These are phyloP conservation scores for Perizoma affinitatum DNA, from an alignment of 2,888 invertebrate species.

Conservation along the genomic window DNA sequence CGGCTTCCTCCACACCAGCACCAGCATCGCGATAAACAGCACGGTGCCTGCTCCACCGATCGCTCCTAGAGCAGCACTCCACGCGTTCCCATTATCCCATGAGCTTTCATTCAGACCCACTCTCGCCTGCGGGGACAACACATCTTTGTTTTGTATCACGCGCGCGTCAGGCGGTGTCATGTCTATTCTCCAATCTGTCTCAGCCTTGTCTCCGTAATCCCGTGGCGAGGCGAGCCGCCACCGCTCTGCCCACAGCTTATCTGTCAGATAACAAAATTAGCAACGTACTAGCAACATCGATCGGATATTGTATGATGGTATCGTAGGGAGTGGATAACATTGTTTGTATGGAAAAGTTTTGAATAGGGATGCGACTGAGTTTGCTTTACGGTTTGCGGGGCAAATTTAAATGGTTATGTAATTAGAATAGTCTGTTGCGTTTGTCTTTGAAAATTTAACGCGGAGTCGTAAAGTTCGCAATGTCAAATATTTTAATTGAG, in stretches of 20 bases:
- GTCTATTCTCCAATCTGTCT: conserved; percentile 41
- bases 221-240: conserved; percentile 57
- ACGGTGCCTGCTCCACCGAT: conserved; percentile 70
- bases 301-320: conserved; percentile 48
- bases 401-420: background rate
- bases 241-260: conserved; percentile 73
- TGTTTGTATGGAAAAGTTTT: conserved; percentile 27
- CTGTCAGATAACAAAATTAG: conserved; percentile 77
- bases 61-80: conserved; percentile 73
- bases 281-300: conserved; percentile 70
- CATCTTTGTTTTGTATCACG: conserved; percentile 20
- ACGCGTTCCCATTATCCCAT: conserved; percentile 56
- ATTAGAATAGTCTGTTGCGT: background rate
- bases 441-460: conserved; percentile 1
- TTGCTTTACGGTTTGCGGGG: conserved; percentile 3
- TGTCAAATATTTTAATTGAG: background rate
- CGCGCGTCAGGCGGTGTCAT: conserved; percentile 27
- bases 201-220: conserved; percentile 50
- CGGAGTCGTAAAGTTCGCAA: conserved; percentile 3
- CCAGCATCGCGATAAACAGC: conserved; percentile 61
- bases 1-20: conserved; percentile 67
- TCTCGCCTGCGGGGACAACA: conserved; percentile 51
- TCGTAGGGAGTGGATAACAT: conserved; percentile 33
- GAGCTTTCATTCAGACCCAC: conserved; percentile 38
- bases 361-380: conserved; percentile 6